Evolutionary conservation across 2,888 invertebrate genomes (phyloP), one percentile per base, ranked within the genome.

Genomic region (Himalopsyche anomala): DNA sequence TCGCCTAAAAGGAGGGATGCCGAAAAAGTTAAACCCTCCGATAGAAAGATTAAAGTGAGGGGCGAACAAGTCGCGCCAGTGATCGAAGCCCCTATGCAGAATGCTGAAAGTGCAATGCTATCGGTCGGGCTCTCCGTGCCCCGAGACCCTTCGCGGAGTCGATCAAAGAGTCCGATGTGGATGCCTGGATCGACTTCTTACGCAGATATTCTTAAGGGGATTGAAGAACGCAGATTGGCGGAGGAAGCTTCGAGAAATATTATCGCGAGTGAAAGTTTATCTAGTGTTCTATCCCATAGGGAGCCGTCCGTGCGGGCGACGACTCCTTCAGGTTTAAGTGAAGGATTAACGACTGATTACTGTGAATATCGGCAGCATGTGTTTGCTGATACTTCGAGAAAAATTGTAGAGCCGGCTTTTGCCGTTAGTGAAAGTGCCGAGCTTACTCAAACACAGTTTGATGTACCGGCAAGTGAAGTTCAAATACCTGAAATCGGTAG

Each of bases 171-270:
- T 91, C 96, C 96, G 19, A 94, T 95, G 90, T 96, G 96, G 96
- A 91, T 93, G 79, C 95, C 95, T 4, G 96, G 96, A 51, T 95
- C 95, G 40, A 95, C 96, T 81, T 95, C 96, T 81, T 97, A 97
- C 91, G 96, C 97, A 81, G 96, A 96, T 91, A 95, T 97, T 88
- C 94, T 97, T 87, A 94, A 95, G 89, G 96, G 97, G 11, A 91
- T 92, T 90, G 88, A 88, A 83, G 86, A 84, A 42, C 81, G 81
- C 56, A 86, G 86, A 54, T 55, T 84, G n/a, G 84, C 84, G 11
- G 82, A 69, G 38, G 40, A 55, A 54, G 82, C 82, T 19, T 45
- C 84, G 17, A 79, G n/a, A 51, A 84, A 69, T 38, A 69, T 55
- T 17, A 38, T 69, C 54, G 36, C 54, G 8, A 84, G 87, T 84